A percentile compares a stretch with the other conserved stretches of the same genome.
Evolutionary conservation across 2,113 vertebrate species (phyloP).

Genomic region (Muscicapa adusta): DNA sequence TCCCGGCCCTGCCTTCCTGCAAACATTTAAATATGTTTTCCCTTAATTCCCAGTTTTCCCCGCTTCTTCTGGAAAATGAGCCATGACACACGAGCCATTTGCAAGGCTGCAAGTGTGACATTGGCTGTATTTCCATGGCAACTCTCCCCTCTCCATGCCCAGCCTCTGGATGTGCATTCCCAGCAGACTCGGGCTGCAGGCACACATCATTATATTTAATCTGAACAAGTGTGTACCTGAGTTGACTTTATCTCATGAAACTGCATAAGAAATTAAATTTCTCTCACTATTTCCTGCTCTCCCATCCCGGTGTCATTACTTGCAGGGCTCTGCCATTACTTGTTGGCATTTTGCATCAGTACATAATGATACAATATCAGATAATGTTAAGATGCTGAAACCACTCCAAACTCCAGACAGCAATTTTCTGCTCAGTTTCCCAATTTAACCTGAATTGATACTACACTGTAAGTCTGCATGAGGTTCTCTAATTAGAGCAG

Average conservation of each 20-base stretch:
- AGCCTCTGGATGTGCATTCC: constrained; percentile 12
- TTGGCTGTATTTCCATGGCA: constrained; percentile 49
- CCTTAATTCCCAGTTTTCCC: not conserved
- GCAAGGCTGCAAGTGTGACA: not conserved
- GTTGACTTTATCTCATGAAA: constrained; percentile 22
- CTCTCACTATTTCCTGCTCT: constrained; percentile 39
- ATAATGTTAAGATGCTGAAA: constrained; percentile 56
- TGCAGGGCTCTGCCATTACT: not conserved
- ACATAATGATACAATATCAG: constrained; percentile 50
- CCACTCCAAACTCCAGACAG: constrained; percentile 60
- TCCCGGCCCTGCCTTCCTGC: not conserved
- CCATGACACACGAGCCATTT: constrained; percentile 31
- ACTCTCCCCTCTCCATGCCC: constrained; percentile 10
- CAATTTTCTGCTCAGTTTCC: constrained; percentile 71
- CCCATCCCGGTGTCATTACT: not conserved
- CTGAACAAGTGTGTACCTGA: constrained; percentile 32
- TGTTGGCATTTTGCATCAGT: constrained; percentile 48
- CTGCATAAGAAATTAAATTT: constrained; percentile 33
- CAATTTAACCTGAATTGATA: constrained; percentile 63
- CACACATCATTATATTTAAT: constrained; percentile 44
- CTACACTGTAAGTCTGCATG: constrained; percentile 30
- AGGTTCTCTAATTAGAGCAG: constrained; percentile 52
- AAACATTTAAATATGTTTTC: not conserved
- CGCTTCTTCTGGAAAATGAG: constrained; percentile 34
- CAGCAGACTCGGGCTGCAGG: not conserved